Percentiles rank a stretch among this genome's conserved stretches.
phyloP scores from a whole-genome alignment of 2,888 invertebrate species.

The Lasioglossum morio region DNA sequence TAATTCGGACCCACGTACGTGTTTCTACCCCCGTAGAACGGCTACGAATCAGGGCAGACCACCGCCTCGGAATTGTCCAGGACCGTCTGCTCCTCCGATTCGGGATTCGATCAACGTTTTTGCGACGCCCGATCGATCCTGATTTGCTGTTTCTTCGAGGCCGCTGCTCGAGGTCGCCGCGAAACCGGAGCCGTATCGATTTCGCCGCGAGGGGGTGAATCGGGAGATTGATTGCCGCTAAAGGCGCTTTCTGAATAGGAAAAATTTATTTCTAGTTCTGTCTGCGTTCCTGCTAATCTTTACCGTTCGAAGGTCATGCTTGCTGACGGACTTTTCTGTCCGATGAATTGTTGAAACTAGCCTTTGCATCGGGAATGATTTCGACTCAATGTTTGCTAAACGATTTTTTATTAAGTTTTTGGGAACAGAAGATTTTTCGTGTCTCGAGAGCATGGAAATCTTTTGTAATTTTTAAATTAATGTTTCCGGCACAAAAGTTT shows the following conservation, averaged over 20 bases:
- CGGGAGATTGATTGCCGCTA: background rate
- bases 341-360: too few species aligned
- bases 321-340: background rate
- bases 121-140: background rate
- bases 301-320: background rate
- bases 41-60: background rate
- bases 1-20: constrained; percentile 38
- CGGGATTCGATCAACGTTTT: background rate
- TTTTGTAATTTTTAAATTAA: too few species aligned
- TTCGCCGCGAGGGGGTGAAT: background rate
- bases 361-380: too few species aligned
- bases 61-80: background rate
- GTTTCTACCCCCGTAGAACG: background rate
- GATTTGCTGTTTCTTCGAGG: background rate
- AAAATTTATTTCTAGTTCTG: background rate
- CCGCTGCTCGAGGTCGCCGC: background rate
- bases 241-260: background rate
- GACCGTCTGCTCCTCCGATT: background rate
- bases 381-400: too few species aligned
- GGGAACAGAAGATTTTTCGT: too few species aligned
- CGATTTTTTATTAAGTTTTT: too few species aligned
- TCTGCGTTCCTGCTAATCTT: background rate
- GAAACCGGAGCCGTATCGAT: background rate
- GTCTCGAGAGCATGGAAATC: background rate
- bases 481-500: too few species aligned